phyloP scores from a whole-genome alignment of 2,888 invertebrate genomes.

The Dicyrtoma fusca region DNA sequence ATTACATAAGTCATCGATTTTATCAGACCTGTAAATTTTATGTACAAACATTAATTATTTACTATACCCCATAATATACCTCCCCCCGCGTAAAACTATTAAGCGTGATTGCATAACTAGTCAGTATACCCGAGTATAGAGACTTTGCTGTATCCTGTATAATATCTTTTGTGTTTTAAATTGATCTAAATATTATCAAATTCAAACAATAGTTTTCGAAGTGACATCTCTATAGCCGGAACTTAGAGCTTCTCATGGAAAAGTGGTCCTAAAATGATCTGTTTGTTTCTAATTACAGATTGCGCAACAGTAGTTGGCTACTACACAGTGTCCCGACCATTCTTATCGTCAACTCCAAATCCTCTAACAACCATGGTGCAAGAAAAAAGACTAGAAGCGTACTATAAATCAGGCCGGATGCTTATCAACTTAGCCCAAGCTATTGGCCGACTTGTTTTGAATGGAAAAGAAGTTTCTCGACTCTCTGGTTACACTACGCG shows the following conservation, averaged over 20 bases:
- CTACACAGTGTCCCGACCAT: slow-evolving; percentile 91
- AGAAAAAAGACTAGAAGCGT: slow-evolving; percentile 81
- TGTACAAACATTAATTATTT: too few species aligned
- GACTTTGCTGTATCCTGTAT: background rate
- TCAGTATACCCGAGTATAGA: too few species aligned
- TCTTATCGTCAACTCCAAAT: slow-evolving; percentile 74
- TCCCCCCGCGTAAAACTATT: too few species aligned
- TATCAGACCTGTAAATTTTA: too few species aligned
- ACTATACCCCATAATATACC: too few species aligned
- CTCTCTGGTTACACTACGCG: slow-evolving; percentile 92
- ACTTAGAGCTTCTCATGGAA: background rate
- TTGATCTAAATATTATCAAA: background rate
- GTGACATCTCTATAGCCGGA: too few species aligned
- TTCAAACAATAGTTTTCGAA: too few species aligned
- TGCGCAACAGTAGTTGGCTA: slow-evolving; percentile 96
- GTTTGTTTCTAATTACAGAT: slow-evolving; percentile 65
- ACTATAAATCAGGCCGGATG: slow-evolving; percentile 97
- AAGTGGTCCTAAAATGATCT: background rate
- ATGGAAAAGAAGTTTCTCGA: slow-evolving; percentile 91
- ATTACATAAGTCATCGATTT: too few species aligned
- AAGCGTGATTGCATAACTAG: too few species aligned
- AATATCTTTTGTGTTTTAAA: background rate
- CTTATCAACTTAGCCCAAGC: slow-evolving; percentile 95
- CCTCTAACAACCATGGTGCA: slow-evolving; percentile 70
- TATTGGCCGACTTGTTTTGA: slow-evolving; percentile 90